Evolutionary conservation across 2,113 vertebrate species (phyloP).

Genomic region (Campylorhamphus procurvoides): DNA sequence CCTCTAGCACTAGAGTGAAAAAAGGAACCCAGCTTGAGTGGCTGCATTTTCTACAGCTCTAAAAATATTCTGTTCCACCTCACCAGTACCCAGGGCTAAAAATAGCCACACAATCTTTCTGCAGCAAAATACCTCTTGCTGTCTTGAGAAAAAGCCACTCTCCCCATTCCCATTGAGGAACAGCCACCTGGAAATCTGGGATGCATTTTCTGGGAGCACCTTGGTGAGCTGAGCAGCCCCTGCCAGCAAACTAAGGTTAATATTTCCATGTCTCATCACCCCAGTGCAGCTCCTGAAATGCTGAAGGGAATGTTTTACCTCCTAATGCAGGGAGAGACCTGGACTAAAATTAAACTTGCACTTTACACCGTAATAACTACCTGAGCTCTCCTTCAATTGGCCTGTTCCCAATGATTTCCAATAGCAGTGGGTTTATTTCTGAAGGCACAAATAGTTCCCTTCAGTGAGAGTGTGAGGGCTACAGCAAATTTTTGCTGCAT

Average conservation of each 20-base stretch:
- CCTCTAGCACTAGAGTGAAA: background rate
- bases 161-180: conserved; percentile 5
- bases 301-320: background rate
- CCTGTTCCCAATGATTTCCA: background rate
- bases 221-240: background rate
- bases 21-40: background rate
- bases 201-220: fast-evolving
- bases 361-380: background rate
- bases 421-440: background rate
- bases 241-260: background rate
- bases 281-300: background rate
- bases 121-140: conserved; percentile 52
- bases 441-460: background rate
- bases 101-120: conserved; percentile 70
- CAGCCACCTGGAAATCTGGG: background rate
- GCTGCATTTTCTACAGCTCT: conserved; percentile 63
- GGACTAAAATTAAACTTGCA: background rate
- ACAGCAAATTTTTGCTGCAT: background rate
- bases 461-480: background rate
- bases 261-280: background rate
- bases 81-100: conserved; percentile 69
- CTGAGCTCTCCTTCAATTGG: background rate
- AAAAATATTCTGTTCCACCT: conserved; percentile 66
- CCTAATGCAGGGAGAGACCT: background rate
- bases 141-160: conserved; percentile 26